phyloP scores from a whole-genome alignment of 2,888 invertebrate genomes.

The Ectemnius lituratus region DNA sequence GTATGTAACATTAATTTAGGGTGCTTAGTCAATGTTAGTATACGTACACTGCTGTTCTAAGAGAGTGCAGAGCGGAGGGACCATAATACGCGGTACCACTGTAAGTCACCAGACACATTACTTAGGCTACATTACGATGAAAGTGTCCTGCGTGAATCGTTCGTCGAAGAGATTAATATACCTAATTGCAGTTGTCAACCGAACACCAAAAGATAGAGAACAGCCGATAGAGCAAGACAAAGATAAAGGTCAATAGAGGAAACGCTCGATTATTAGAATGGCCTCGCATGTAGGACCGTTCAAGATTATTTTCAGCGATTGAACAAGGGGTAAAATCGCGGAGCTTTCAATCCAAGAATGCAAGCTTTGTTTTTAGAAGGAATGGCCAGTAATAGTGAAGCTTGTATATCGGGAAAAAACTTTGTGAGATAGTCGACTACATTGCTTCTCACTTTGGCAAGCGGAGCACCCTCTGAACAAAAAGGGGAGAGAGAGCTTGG shows the following conservation, averaged over 20 bases:
- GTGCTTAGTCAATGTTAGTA: constrained; percentile 56
- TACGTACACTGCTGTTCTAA: constrained; percentile 71
- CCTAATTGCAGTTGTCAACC: constrained; percentile 42
- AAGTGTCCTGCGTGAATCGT: constrained; percentile 28
- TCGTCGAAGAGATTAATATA: constrained; percentile 32
- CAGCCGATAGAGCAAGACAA: constrained; percentile 51
- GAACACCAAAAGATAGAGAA: constrained; percentile 56
- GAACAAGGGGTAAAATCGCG: neutral
- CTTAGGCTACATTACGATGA: constrained; percentile 51
- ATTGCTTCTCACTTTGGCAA: neutral
- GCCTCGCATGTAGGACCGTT: neutral
- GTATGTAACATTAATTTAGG: constrained; percentile 52
- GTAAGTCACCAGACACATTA: constrained; percentile 63
- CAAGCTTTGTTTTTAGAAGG: neutral
- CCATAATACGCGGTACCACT: constrained; percentile 69
- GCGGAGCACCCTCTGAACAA: neutral
- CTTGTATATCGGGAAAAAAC: neutral
- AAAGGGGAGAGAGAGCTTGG: constrained; percentile 10
- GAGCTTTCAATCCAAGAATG: too few species aligned
- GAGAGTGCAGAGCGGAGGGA: constrained; percentile 72
- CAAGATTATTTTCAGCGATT: neutral
- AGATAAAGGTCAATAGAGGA: constrained; percentile 49
- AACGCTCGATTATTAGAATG: constrained; percentile 21
- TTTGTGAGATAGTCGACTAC: constrained; percentile 16
- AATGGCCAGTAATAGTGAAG: constrained; percentile 3